Evolutionary conservation across 2,797 vertebrate species (phyloP).

Genomic region (Peromyscus attwateri): DNA sequence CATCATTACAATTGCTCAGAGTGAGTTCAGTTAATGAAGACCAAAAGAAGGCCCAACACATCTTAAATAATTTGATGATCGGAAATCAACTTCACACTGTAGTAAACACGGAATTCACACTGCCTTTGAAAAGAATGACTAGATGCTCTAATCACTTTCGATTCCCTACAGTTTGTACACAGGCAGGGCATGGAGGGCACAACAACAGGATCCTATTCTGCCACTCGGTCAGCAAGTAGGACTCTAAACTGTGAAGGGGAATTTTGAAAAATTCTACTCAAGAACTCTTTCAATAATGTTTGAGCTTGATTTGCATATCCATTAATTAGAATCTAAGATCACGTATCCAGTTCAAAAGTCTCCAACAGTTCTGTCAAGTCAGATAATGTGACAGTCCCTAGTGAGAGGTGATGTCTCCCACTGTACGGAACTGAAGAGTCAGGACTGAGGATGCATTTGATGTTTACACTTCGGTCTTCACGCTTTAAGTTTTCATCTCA

Average conservation of each 20-base stretch:
- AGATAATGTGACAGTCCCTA: not conserved
- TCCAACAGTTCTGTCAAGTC: constrained; percentile 23
- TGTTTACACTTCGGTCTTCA: not conserved
- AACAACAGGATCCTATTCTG: not conserved
- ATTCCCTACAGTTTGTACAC: not conserved
- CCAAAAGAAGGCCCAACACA: not conserved
- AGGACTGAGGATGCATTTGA: constrained; percentile 1
- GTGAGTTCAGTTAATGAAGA: constrained; percentile 9
- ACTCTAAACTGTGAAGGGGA: not conserved
- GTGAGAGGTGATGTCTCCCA: not conserved
- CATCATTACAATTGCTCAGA: not conserved
- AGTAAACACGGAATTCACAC: constrained; percentile 9
- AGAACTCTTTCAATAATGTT: not conserved
- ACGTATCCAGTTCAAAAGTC: not conserved
- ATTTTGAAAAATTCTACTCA: not conserved
- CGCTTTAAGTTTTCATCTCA: not conserved
- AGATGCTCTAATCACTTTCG: not conserved
- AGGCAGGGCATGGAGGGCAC: not conserved
- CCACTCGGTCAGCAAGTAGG: not conserved
- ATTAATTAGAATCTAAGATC: constrained; percentile 43
- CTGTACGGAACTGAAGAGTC: not conserved
- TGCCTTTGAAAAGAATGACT: not conserved
- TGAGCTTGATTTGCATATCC: constrained; percentile 25
- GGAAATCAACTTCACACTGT: constrained; percentile 16
- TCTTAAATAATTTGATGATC: constrained; percentile 46